A percentile compares a stretch with the other conserved stretches of the same genome.
Conservation (phyloP, 2,888 invertebrate species). For the Deilephila porcellus region DNA sequence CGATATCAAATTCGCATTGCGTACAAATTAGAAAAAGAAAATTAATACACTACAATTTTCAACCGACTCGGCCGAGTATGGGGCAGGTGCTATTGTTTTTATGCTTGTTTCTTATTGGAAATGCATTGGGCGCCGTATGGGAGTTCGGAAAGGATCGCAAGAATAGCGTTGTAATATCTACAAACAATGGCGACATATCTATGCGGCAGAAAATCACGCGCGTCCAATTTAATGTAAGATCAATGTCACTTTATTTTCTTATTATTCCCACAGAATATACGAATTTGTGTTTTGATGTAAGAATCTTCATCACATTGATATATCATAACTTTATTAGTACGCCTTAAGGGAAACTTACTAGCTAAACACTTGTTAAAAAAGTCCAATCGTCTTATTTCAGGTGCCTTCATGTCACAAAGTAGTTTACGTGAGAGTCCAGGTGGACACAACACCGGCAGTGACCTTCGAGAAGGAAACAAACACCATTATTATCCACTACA, state of each 20-base stretch:
- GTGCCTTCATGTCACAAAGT: neutral
- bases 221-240: too few relatives aligned
- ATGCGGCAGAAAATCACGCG: too few relatives aligned
- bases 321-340: too few relatives aligned
- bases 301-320: too few relatives aligned
- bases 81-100: neutral
- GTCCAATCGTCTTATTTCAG: too few relatives aligned
- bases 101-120: neutral
- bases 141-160: conserved; percentile 3
- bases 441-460: neutral
- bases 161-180: conserved; percentile 5
- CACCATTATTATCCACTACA: conserved; percentile 1
- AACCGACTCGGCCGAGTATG: neutral
- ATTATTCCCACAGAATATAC: too few relatives aligned
- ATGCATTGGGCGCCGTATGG: neutral
- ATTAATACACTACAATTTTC: neutral
- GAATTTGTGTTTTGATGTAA: too few relatives aligned
- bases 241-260: too few relatives aligned
- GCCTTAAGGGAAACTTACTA: too few relatives aligned
- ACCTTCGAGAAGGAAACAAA: neutral
- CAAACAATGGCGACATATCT: neutral
- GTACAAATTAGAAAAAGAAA: neutral
- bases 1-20: too few relatives aligned
- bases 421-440: conserved; percentile 4
- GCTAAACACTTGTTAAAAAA: too few relatives aligned